These are phyloP conservation scores for Euura saliciscinereae DNA, from an alignment of 1,140 invertebrate species.

Conservation along the genomic window DNA sequence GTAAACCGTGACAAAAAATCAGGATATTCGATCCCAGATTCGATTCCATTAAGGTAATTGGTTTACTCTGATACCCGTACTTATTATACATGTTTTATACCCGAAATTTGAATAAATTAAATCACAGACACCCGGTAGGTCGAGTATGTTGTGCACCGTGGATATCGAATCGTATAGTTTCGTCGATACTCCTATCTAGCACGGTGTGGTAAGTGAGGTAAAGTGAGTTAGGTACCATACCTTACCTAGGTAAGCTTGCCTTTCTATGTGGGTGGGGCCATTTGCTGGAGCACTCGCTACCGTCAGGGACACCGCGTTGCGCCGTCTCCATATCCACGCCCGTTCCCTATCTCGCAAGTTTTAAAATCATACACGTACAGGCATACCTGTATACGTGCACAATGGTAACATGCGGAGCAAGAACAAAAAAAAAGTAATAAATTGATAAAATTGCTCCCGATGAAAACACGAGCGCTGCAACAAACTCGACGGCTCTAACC, in stretches of 20 bases:
- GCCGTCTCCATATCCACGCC: slow-evolving; percentile 14
- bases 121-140: too few relatives aligned
- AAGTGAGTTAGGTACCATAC: neutral
- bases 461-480: neutral
- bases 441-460: too few relatives aligned
- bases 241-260: slow-evolving; percentile 12
- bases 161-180: neutral
- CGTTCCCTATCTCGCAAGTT: slow-evolving; percentile 2
- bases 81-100: too few relatives aligned
- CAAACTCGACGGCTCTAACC: slow-evolving; percentile 13
- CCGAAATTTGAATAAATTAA: too few relatives aligned
- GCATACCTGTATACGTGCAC: too few relatives aligned
- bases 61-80: too few relatives aligned
- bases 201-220: neutral
- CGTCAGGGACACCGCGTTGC: slow-evolving; percentile 18
- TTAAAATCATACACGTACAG: neutral
- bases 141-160: too few relatives aligned
- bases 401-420: too few relatives aligned
- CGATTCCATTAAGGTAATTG: too few relatives aligned
- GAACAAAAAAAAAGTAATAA: neutral
- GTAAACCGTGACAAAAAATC: neutral
- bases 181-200: neutral
- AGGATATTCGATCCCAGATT: neutral
- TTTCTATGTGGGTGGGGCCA: slow-evolving; percentile 19
- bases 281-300: slow-evolving; percentile 9